phyloP scores from a whole-genome alignment of 2,797 vertebrate genomes.

The Sebastiscus albofasciatus region DNA sequence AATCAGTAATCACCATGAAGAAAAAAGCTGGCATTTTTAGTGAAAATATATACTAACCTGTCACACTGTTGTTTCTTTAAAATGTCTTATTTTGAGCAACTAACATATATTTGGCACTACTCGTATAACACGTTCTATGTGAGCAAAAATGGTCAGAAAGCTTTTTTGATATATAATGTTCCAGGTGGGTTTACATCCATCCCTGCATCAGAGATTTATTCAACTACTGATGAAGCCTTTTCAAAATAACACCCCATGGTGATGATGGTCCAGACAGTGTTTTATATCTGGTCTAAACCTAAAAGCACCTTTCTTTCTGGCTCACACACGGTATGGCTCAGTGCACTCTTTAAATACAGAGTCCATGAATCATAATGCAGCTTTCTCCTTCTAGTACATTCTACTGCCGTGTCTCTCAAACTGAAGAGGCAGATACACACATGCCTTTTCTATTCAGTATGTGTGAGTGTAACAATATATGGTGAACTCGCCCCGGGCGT shows the following conservation, averaged over 20 bases:
- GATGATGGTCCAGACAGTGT: slow-evolving; percentile 17
- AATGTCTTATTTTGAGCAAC: neutral
- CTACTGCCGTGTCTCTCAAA: slow-evolving; percentile 23
- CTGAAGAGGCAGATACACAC: slow-evolving; percentile 24
- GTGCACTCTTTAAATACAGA: slow-evolving; percentile 39
- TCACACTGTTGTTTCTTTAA: neutral
- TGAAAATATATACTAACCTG: neutral
- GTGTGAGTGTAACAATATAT: slow-evolving; percentile 12
- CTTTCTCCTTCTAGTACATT: slow-evolving; percentile 19
- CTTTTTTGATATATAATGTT: neutral
- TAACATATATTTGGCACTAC: neutral
- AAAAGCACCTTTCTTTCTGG: slow-evolving; percentile 48
- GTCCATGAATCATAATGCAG: slow-evolving; percentile 57
- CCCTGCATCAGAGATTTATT: neutral
- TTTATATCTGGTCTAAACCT: slow-evolving; percentile 39
- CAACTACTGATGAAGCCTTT: slow-evolving; percentile 13
- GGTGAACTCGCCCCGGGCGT: slow-evolving; percentile 18
- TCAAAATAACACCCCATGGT: slow-evolving; percentile 14
- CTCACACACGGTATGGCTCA: slow-evolving; percentile 22
- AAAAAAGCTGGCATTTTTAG: neutral
- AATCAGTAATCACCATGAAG: neutral
- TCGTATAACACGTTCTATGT: neutral
- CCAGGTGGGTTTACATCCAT: neutral
- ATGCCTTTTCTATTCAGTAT: neutral
- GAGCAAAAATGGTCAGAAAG: neutral